phyloP scores from a whole-genome alignment of 1,140 invertebrate species.

The Drosophila funebris region DNA sequence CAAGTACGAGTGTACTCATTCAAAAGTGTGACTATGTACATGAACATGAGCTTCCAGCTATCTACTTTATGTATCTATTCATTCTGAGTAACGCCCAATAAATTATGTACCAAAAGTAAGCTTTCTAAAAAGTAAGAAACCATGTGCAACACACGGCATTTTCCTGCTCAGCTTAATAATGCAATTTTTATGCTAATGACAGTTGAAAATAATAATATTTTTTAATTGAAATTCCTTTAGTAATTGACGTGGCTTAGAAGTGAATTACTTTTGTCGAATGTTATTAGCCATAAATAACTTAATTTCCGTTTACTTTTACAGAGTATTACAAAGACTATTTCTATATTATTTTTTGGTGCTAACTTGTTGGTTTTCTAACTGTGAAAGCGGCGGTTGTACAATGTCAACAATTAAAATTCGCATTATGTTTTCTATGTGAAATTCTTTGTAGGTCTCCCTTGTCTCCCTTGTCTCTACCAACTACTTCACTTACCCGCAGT shows the following conservation, averaged over 20 bases:
- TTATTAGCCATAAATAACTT: background rate
- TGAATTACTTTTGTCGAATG: background rate
- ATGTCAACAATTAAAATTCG: constrained; percentile 52
- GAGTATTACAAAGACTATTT: background rate
- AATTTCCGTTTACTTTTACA: background rate
- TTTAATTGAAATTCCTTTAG: background rate
- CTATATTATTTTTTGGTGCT: background rate
- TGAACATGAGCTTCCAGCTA: constrained; percentile 20
- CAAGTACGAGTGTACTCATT: constrained; percentile 12
- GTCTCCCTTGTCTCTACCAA: background rate
- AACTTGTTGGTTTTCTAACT: constrained; percentile 6
- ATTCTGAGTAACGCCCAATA: constrained; percentile 70
- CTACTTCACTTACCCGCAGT: constrained; percentile 57
- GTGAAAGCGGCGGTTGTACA: constrained; percentile 14
- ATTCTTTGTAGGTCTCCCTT: constrained; percentile 45
- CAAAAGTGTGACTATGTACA: background rate
- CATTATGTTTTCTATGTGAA: constrained; percentile 58
- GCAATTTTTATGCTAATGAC: background rate
- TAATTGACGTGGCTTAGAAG: background rate
- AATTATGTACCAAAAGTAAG: constrained; percentile 68
- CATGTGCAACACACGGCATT: constrained; percentile 20
- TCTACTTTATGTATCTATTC: constrained; percentile 47
- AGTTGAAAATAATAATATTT: background rate
- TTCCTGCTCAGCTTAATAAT: background rate
- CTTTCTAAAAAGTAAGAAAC: constrained; percentile 66